Conservation (phyloP, 1,140 invertebrate genomes). For the Pseudomyrmex cubaensis region DNA sequence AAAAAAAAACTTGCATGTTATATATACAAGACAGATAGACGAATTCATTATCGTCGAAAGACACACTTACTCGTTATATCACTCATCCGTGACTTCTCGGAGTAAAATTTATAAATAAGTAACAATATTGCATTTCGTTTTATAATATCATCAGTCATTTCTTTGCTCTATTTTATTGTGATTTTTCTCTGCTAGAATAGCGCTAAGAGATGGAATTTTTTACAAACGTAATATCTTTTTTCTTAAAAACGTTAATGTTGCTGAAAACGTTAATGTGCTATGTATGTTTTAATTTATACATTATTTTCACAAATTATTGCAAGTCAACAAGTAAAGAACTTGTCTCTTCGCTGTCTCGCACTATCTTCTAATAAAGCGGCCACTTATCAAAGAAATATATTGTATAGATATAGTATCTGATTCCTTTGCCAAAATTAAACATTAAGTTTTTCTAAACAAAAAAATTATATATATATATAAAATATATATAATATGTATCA, state of each 20-base stretch:
- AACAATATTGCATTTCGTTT: slow-evolving; percentile 12
- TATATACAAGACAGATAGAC: background rate
- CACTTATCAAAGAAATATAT: background rate
- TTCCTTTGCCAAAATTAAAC: background rate
- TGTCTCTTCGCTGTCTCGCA: background rate
- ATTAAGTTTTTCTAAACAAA: background rate
- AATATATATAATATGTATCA: background rate
- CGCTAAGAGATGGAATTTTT: slow-evolving; percentile 24
- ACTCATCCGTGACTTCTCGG: background rate
- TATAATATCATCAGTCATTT: slow-evolving; percentile 4
- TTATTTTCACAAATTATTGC: slow-evolving; percentile 43
- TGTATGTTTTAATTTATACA: slow-evolving; percentile 31
- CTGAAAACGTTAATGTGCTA: too few relatives aligned
- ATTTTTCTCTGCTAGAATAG: background rate
- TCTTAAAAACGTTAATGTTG: background rate
- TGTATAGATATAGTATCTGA: background rate
- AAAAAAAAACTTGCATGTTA: background rate
- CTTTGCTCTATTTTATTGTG: background rate
- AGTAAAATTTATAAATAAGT: slow-evolving; percentile 2
- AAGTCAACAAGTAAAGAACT: slow-evolving; percentile 23
- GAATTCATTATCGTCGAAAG: slow-evolving; percentile 5
- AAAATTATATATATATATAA: slow-evolving; percentile 2
- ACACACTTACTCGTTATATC: background rate
- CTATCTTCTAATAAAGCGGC: background rate
- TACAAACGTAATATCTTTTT: slow-evolving; percentile 5